These are phyloP conservation scores for Momotus momota DNA, from an alignment of 2,797 vertebrate genomes.

Conservation along the genomic window DNA sequence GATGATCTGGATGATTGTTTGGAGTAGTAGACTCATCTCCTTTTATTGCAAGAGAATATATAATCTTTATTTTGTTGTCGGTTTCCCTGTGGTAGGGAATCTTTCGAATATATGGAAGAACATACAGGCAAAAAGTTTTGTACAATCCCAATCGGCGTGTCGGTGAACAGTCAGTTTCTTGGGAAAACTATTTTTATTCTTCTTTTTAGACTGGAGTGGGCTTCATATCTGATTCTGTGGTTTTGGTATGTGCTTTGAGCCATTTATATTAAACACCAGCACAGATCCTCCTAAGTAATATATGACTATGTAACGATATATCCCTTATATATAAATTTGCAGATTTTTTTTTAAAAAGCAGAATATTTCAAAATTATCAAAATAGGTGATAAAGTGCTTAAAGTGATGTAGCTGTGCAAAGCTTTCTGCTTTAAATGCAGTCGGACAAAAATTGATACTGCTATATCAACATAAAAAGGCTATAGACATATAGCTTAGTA, in stretches of 20 bases:
- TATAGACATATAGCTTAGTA: not conserved
- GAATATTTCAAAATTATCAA: not conserved
- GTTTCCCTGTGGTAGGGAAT: not conserved
- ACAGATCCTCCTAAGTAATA: not conserved
- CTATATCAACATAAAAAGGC: not conserved
- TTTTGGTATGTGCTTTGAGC: not conserved
- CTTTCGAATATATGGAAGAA: not conserved
- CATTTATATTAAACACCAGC: not conserved
- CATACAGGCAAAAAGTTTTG: not conserved
- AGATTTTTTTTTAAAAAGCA: not conserved
- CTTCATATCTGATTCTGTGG: not conserved
- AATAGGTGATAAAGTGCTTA: not conserved
- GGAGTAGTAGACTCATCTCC: not conserved
- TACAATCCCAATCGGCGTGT: not conserved
- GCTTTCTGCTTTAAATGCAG: not conserved
- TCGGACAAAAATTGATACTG: not conserved
- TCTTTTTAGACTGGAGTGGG: not conserved
- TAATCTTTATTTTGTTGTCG: not conserved
- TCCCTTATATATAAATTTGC: not conserved
- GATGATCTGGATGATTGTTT: not conserved
- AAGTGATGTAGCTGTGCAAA: not conserved
- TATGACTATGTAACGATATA: not conserved
- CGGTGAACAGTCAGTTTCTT: not conserved
- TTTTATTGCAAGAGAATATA: not conserved
- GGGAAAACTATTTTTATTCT: not conserved